Evolutionary conservation across 2,888 invertebrate genomes (phyloP), one percentile per base, ranked within the genome.

Genomic region (Hypolimnas misippus): DNA sequence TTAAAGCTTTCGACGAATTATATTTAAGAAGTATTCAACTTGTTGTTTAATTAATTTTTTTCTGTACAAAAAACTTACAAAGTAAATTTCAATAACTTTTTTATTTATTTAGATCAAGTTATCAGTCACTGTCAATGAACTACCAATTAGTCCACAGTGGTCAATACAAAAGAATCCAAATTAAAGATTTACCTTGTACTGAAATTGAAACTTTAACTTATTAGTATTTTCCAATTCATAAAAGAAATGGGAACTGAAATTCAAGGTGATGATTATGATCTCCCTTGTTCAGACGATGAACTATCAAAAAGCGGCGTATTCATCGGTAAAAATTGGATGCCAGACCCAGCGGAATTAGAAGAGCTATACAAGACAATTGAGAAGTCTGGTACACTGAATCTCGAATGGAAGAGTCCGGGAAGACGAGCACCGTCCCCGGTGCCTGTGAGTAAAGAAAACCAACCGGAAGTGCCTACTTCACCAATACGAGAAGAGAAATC

Each of bases 341-440:
- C 96, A 0, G 92, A 94, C 35, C 93, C 96, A 0, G 94, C 94
- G 51, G 96, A 96, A 74, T 88, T 97, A 55, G 93, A 96, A 66
- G 92, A 93, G 29, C 90, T 97, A 54, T 97, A 97, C 76, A 93
- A 94, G 65, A 92, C 93, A 68, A 86, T 97, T 7, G 96, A 96
- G 67, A 94, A 94, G 73, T 94, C 93, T 44, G 94, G 93, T 35
- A 93, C 94, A 25, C 87, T 96, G 19, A 93, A 94, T 63, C 79
- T 97, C 0, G 95, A 95, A 70, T 97, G 97, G 97, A 95, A 95
- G 77, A 96, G 96, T 76, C 96, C 96, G 0, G 97, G 97, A 0
- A 93, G 96, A 67, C 90, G 96, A 59, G 93, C 95, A 3, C 96
- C 96, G 2, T 96, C 96, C 0, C 96, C 97, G 0, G 91, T 94